These are phyloP conservation scores for Syngnathus typhle DNA, from an alignment of 2,113 vertebrate species.

Conservation along the genomic window DNA sequence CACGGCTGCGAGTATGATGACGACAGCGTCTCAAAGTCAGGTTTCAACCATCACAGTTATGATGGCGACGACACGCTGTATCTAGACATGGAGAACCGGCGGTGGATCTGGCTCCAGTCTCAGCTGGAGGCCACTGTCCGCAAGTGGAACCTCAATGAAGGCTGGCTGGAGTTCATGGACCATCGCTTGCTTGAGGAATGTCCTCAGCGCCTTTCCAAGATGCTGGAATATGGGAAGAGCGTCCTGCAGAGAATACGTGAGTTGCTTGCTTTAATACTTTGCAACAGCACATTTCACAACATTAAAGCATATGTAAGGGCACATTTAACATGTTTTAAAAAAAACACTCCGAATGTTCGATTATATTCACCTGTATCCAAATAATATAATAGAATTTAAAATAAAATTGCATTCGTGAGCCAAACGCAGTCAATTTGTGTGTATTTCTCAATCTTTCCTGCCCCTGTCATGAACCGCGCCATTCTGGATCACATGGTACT, in stretches of 20 bases:
- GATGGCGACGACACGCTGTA: slow-evolving; percentile 42
- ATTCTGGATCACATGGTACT: too few relatives aligned
- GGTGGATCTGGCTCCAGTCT: rapidly evolving
- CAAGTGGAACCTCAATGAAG: slow-evolving; percentile 2
- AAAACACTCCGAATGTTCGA: too few relatives aligned
- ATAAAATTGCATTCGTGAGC: too few relatives aligned
- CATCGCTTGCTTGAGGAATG: slow-evolving; percentile 23
- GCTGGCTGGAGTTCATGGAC: rapidly evolving
- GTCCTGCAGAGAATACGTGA: slow-evolving; percentile 32
- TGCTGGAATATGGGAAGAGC: slow-evolving; percentile 18
- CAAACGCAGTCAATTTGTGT: too few relatives aligned
- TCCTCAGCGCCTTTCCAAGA: slow-evolving; percentile 33
- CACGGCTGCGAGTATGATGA: slow-evolving; percentile 43
- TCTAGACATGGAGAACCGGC: slow-evolving; percentile 24
- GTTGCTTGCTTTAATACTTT: neutral
- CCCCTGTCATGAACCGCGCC: too few relatives aligned
- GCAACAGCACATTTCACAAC: too few relatives aligned
- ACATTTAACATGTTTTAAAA: too few relatives aligned
- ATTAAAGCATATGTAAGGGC: too few relatives aligned
- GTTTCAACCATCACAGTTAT: slow-evolving; percentile 31
- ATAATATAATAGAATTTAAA: too few relatives aligned
- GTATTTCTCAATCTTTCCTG: too few relatives aligned
- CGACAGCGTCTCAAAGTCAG: neutral
- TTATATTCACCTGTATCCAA: too few relatives aligned
- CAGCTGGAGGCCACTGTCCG: neutral